Percentiles rank a stretch among this genome's conserved stretches.
Conservation (phyloP, 2,888 invertebrate genomes). For the Chrysolina haemoptera region DNA sequence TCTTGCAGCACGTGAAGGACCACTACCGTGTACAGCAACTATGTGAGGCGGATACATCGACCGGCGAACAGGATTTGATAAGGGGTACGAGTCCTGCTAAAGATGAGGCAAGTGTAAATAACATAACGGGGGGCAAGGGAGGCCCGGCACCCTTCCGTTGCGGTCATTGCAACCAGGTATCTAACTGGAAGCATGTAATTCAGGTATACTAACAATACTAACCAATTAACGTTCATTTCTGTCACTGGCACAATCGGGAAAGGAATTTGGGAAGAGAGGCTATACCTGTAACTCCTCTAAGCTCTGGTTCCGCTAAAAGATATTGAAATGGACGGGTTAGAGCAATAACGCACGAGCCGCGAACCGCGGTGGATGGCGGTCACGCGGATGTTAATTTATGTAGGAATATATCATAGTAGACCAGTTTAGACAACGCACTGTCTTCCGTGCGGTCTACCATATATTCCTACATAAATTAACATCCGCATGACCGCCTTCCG, state of each 20-base stretch:
- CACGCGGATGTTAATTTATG: too few species aligned
- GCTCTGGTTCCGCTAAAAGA: too few species aligned
- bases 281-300: neutral
- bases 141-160: constrained; percentile 75
- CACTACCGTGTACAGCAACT: constrained; percentile 70
- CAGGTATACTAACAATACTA: constrained; percentile 78
- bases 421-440: too few species aligned
- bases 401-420: too few species aligned
- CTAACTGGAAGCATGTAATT: constrained; percentile 90
- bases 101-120: constrained; percentile 73
- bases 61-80: constrained; percentile 54
- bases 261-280: neutral
- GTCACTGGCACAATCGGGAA: constrained; percentile 27
- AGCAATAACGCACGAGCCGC: too few species aligned
- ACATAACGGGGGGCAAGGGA: constrained; percentile 64
- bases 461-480: too few species aligned
- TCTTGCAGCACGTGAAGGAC: constrained; percentile 78
- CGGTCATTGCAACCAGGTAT: constrained; percentile 86
- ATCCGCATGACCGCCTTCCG: too few species aligned
- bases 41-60: constrained; percentile 26
- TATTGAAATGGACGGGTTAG: too few species aligned
- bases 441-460: too few species aligned
- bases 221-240: constrained; percentile 55
- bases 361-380: too few species aligned
- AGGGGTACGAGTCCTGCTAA: constrained; percentile 64